Evolutionary conservation across 1,140 invertebrate species (phyloP), one percentile per base, ranked within the genome.

Genomic region (Scylla paramamosain): DNA sequence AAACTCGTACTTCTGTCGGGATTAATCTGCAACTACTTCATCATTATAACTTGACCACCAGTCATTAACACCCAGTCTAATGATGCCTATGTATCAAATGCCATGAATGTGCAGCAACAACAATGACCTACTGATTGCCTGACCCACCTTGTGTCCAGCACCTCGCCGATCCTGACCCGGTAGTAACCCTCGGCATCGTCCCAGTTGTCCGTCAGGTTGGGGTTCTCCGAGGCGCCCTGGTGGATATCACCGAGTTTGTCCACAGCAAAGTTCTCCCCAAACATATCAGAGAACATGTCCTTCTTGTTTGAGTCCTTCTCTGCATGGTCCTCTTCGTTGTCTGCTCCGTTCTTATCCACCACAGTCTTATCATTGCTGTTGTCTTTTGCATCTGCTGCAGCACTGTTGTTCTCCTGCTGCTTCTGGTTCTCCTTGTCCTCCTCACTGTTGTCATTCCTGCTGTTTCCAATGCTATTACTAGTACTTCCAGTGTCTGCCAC

Each of bases 131-230:
- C 39, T 39, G 6, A 39, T 1, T 39, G 39, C 39, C 39, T 32
- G 59, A 86, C 96, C 94, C 46, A 96, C 96, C 96, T 95, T 45
- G 93, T 88, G 88, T 96, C 96, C 12, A 99, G 97, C 0, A 98
- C 98, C 97, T 99, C 99, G 14, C 99, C 99, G 96, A 99, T 99
- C 91, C 99, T 98, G 25, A 99, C 99, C 94, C 99, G 98, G 97
- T 99, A 99, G 97, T 99, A 99, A 83, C 99, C 99, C 97, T 99
- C 99, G 25, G 99, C 98, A 97, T 99, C 99, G 97, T 99, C 99
- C 99, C 99, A 99, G 97, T 99, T 99, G 97, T 99, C 99, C 4
- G 98, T 99, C 6, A 99, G 97, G 95, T 98, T 98, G 0, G 99
- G 98, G 97, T 99, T 99, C 96, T 99, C 98, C 10, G 92, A 86